A percentile compares a stretch with the other conserved stretches of the same genome.
Evolutionary conservation across 1,140 invertebrate genomes (phyloP).

Genomic region (Drosophila bocqueti): DNA sequence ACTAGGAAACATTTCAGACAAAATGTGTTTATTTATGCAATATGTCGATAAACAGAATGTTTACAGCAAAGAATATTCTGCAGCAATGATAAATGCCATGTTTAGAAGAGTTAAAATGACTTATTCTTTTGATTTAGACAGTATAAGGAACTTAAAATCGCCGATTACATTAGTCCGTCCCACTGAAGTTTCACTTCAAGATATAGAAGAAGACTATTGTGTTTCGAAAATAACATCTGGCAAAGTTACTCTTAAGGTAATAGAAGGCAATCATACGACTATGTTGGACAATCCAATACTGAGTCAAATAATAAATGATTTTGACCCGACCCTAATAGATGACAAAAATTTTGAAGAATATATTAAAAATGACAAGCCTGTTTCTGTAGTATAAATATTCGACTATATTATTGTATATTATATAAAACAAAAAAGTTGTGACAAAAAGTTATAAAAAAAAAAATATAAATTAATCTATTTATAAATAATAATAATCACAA

Average conservation of each 20-base stretch:
- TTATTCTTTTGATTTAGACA: conserved; percentile 85
- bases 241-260: conserved; percentile 86
- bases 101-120: conserved; percentile 88
- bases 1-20: conserved; percentile 60
- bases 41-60: conserved; percentile 76
- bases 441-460: no score
- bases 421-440: neutral
- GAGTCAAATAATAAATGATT: conserved; percentile 87
- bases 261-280: conserved; percentile 90
- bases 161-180: conserved; percentile 89
- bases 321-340: conserved; percentile 73
- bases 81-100: conserved; percentile 84
- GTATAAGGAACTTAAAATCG: conserved; percentile 85
- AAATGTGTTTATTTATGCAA: conserved; percentile 70
- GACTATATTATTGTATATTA: neutral
- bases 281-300: conserved; percentile 89
- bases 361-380: conserved; percentile 62
- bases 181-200: conserved; percentile 85
- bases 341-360: conserved; percentile 80
- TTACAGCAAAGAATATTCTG: conserved; percentile 86
- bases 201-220: conserved; percentile 88
- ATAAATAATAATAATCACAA: neutral
- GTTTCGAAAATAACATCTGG: conserved; percentile 86
- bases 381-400: conserved; percentile 50
- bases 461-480: no score